Percentiles rank a stretch among this genome's conserved stretches.
Conservation (phyloP, 2,113 vertebrate species). For the Phodopus roborovskii region DNA sequence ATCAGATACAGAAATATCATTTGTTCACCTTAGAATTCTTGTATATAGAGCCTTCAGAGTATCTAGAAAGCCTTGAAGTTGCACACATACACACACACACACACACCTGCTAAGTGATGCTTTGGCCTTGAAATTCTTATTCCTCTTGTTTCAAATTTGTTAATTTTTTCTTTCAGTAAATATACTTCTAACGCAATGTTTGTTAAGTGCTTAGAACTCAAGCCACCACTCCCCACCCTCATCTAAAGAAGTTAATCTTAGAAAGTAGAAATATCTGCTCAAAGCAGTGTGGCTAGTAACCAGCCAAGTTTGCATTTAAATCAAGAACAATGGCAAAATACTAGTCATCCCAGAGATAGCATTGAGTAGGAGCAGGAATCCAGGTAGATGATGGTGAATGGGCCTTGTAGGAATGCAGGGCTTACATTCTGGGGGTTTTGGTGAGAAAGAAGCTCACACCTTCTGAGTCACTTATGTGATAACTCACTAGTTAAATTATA, state of each 20-base stretch:
- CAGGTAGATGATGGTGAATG: not conserved
- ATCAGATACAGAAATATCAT: not conserved
- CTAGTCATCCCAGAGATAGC: not conserved
- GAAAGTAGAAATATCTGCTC: not conserved
- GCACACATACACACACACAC: not conserved
- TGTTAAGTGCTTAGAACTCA: not conserved
- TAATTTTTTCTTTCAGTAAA: not conserved
- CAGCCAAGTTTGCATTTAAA: constrained; percentile 24
- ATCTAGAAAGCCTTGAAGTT: not conserved
- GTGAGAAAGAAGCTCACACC: not conserved
- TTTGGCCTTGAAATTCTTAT: constrained; percentile 47
- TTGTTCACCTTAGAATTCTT: not conserved
- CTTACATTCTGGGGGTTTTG: not conserved
- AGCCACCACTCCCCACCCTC: accelerated
- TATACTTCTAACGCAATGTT: not conserved
- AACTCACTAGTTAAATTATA: constrained; percentile 37
- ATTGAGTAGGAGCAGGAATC: not conserved
- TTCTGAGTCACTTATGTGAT: not conserved
- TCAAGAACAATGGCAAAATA: not conserved
- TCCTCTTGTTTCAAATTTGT: constrained; percentile 36
- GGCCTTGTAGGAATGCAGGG: not conserved
- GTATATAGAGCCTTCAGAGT: not conserved
- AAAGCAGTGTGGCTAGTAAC: not conserved
- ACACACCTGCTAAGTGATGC: constrained; percentile 46
- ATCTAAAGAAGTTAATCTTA: not conserved